Conservation (phyloP, 2,888 invertebrate genomes). For the Nephrocerus scutellatus region DNA sequence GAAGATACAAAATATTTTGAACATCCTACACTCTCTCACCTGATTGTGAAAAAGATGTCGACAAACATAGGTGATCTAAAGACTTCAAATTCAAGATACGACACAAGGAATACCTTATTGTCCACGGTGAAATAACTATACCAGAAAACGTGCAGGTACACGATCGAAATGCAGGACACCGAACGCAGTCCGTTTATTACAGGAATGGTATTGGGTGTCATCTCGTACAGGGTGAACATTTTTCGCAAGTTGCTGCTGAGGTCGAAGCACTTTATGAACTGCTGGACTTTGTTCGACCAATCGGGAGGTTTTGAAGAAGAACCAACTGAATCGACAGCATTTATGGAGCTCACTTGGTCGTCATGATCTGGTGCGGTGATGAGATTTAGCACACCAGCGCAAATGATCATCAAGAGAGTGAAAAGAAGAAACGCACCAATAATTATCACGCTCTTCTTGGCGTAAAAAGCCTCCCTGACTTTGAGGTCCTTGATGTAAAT, state of each 20-base stretch:
- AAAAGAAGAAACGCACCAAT: slow-evolving; percentile 30
- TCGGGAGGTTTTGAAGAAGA: too few relatives aligned
- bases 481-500: slow-evolving; percentile 44
- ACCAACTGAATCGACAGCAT: too few relatives aligned
- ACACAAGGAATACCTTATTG: slow-evolving; percentile 42
- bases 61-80: slow-evolving; percentile 46
- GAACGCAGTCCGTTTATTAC: slow-evolving; percentile 46
- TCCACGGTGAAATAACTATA: slow-evolving; percentile 46
- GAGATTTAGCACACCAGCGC: slow-evolving; percentile 18
- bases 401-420: slow-evolving; percentile 33
- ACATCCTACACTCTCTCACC: too few relatives aligned
- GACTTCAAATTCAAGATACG: slow-evolving; percentile 41
- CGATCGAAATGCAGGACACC: slow-evolving; percentile 45
- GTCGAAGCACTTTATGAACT: slow-evolving; percentile 43
- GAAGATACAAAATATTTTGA: too few relatives aligned
- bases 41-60: slow-evolving; percentile 46
- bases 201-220: too few relatives aligned
- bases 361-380: slow-evolving; percentile 13
- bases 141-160: slow-evolving; percentile 46
- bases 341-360: too few relatives aligned
- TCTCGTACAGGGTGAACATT: too few relatives aligned
- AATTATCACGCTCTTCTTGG: slow-evolving; percentile 38
- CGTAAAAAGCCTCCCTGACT: slow-evolving; percentile 36
- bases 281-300: too few relatives aligned
- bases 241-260: too few relatives aligned